phyloP scores from a whole-genome alignment of 2,888 invertebrate species.

The Minunthozetes semirufus region DNA sequence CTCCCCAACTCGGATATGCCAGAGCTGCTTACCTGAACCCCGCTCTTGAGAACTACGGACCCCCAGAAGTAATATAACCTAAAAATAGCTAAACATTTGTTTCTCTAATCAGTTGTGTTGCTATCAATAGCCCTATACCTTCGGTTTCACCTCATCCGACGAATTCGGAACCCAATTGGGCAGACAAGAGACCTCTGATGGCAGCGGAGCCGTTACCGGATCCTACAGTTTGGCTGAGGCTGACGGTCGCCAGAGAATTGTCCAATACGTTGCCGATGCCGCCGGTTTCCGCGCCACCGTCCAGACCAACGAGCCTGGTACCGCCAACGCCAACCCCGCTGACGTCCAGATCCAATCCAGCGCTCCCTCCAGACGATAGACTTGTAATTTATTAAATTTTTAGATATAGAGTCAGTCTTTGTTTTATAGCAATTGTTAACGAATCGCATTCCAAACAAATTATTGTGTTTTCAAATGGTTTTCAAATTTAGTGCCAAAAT shows the following conservation, averaged over 20 bases:
- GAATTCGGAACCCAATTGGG: slow-evolving; percentile 37
- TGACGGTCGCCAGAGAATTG: slow-evolving; percentile 40
- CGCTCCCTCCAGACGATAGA: slow-evolving; percentile 29
- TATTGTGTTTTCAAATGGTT: neutral
- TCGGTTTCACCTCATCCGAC: neutral
- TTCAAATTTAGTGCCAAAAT: slow-evolving; percentile 9
- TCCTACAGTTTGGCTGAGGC: slow-evolving; percentile 41
- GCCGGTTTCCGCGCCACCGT: slow-evolving; percentile 41
- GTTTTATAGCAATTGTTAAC: neutral
- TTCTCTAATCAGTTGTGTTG: neutral
- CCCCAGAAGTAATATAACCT: too few relatives aligned
- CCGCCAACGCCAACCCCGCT: slow-evolving; percentile 40
- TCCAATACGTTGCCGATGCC: slow-evolving; percentile 42
- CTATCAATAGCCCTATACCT: slow-evolving; percentile 2
- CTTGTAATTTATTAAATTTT: neutral
- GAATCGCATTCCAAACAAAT: neutral
- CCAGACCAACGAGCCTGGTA: slow-evolving; percentile 42
- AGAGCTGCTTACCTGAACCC: neutral
- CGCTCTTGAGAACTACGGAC: neutral
- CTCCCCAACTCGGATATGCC: neutral
- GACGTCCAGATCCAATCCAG: slow-evolving; percentile 39
- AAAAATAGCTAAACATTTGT: neutral
- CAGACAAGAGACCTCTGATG: slow-evolving; percentile 40
- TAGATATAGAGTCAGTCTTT: neutral
- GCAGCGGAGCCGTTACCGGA: slow-evolving; percentile 39